These are phyloP conservation scores for Aramus guarauna DNA, from an alignment of 2,113 vertebrate species.

Conservation along the genomic window DNA sequence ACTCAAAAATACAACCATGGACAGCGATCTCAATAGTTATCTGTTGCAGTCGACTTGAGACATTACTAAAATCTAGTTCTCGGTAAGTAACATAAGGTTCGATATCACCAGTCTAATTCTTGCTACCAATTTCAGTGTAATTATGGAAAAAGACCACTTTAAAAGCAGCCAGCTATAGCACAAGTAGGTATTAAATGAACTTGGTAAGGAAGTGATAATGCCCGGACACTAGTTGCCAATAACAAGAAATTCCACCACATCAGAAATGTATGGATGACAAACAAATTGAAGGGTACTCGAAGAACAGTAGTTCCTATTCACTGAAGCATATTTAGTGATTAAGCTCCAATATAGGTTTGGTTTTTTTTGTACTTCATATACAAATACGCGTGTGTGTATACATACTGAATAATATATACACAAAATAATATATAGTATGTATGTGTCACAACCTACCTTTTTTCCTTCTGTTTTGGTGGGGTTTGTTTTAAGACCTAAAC, in stretches of 20 bases:
- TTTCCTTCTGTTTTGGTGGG: background rate
- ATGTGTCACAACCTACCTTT: background rate
- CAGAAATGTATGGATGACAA: background rate
- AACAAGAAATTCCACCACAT: background rate
- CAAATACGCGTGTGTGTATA: accelerated
- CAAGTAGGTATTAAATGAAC: background rate
- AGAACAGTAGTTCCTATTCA: background rate
- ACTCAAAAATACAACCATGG: background rate
- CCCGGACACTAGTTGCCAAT: background rate
- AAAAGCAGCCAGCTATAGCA: background rate
- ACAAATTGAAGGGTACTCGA: background rate
- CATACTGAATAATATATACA: too few relatives aligned
- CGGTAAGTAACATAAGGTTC: background rate
- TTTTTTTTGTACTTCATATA: background rate
- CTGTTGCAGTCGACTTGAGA: background rate
- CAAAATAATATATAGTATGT: background rate
- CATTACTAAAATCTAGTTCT: background rate
- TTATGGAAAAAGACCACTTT: background rate
- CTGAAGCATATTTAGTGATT: background rate
- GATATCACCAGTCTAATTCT: background rate
- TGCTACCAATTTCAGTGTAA: background rate
- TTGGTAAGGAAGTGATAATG: background rate
- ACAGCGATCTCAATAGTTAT: background rate
- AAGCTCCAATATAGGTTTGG: background rate
- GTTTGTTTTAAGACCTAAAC: background rate